phyloP scores from a whole-genome alignment of 2,797 vertebrate species.

The Mergus octosetaceus region DNA sequence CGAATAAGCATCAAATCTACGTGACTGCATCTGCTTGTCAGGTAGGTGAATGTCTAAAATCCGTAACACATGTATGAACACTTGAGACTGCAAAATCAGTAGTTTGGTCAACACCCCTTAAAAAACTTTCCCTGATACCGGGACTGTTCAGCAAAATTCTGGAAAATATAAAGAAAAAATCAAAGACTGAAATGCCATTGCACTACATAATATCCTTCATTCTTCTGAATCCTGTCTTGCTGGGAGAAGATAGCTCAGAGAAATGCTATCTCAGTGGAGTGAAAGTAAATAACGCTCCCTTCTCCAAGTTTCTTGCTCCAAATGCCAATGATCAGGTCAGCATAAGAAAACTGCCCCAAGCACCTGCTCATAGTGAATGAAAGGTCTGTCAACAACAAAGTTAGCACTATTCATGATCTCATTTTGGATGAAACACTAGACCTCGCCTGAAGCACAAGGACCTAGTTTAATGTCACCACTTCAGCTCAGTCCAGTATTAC shows the following conservation, averaged over 20 bases:
- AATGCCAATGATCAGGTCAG: conserved; percentile 18
- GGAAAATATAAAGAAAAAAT: accelerated
- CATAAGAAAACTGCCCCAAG: conserved; percentile 5
- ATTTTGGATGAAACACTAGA: not conserved
- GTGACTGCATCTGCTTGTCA: conserved; percentile 17
- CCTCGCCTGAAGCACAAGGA: not conserved
- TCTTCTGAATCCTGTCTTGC: not conserved
- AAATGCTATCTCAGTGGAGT: conserved; percentile 24
- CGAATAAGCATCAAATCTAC: conserved; percentile 33
- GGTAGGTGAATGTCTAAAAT: not conserved
- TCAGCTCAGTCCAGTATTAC: not conserved
- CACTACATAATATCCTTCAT: not conserved
- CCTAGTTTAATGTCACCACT: conserved; percentile 28
- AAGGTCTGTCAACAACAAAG: not conserved
- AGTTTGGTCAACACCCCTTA: not conserved
- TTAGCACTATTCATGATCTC: not conserved
- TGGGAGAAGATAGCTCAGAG: not conserved
- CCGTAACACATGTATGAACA: accelerated
- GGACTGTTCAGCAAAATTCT: not conserved
- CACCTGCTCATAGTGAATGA: not conserved
- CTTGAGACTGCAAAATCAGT: not conserved
- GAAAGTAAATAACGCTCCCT: not conserved
- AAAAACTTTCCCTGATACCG: not conserved
- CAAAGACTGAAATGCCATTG: not conserved
- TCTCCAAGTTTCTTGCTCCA: not conserved